These are phyloP conservation scores for Taxidea taxus DNA, from an alignment of 2,113 vertebrate species.

Conservation along the genomic window DNA sequence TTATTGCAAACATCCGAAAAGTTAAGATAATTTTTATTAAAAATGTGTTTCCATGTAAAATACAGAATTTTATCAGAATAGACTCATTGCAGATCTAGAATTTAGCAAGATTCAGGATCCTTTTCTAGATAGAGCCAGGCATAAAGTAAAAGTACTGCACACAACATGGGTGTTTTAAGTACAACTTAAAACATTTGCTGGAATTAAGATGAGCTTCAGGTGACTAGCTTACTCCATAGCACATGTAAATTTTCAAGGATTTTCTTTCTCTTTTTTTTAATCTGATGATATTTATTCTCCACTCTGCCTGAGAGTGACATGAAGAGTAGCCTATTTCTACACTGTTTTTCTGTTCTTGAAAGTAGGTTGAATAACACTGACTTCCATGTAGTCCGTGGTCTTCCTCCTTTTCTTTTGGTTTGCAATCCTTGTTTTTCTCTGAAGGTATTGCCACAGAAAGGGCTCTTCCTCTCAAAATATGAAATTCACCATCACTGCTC, in stretches of 20 bases:
- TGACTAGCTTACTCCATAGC: neutral
- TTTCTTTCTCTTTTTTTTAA: neutral
- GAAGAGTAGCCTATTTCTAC: neutral
- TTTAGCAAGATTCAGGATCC: neutral
- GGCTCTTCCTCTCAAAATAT: neutral
- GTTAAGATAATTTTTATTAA: conserved; percentile 15
- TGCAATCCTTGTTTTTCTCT: neutral
- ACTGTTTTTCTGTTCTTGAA: neutral
- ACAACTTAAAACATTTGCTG: neutral
- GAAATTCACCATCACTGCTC: neutral
- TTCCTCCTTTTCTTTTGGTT: neutral
- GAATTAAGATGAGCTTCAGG: neutral
- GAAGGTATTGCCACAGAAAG: neutral
- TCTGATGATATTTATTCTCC: neutral
- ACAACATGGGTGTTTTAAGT: conserved; percentile 19
- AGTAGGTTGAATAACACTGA: neutral
- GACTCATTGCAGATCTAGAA: neutral
- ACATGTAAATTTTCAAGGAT: neutral
- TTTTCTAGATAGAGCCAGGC: neutral
- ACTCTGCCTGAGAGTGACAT: neutral
- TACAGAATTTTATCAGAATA: neutral
- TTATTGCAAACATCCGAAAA: neutral
- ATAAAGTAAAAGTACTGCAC: neutral
- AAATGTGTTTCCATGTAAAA: conserved; percentile 3
- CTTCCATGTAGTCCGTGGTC: neutral